phyloP scores from a whole-genome alignment of 1,140 invertebrate genomes.

The Drosophila rhopaloa region DNA sequence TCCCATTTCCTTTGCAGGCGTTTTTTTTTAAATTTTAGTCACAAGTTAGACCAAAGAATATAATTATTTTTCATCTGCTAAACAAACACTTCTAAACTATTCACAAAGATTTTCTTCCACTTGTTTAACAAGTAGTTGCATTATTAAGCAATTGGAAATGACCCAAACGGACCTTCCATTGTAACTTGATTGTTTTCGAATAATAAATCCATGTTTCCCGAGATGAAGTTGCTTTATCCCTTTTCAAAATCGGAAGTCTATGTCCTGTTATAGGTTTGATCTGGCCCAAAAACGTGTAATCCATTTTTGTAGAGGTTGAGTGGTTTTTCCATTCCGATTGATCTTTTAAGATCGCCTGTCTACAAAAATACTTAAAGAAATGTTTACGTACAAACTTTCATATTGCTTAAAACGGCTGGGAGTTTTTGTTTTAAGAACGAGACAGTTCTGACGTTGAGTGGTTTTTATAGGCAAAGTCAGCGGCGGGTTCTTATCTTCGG shows the following conservation, averaged over 20 bases:
- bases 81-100: too few species aligned
- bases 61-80: too few species aligned
- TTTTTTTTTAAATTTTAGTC: too few species aligned
- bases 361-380: background rate
- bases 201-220: too few species aligned
- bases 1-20: too few species aligned
- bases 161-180: too few species aligned
- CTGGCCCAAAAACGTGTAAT: background rate
- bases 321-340: background rate
- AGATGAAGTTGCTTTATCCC: too few species aligned
- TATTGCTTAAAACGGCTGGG: background rate
- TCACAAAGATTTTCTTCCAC: too few species aligned
- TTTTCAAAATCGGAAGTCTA: background rate
- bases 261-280: background rate
- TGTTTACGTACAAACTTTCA: background rate
- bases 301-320: background rate
- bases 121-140: too few species aligned
- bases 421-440: conserved; percentile 2
- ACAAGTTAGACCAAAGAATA: too few species aligned
- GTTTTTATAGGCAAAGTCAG: background rate
- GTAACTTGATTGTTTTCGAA: too few species aligned
- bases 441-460: background rate
- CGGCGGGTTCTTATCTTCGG: background rate
- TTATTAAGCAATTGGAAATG: too few species aligned
- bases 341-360: background rate